A percentile compares a stretch with the other conserved stretches of the same genome.
Conservation (phyloP, 2,113 vertebrate genomes). For the Urocynchramus pylzowi region DNA sequence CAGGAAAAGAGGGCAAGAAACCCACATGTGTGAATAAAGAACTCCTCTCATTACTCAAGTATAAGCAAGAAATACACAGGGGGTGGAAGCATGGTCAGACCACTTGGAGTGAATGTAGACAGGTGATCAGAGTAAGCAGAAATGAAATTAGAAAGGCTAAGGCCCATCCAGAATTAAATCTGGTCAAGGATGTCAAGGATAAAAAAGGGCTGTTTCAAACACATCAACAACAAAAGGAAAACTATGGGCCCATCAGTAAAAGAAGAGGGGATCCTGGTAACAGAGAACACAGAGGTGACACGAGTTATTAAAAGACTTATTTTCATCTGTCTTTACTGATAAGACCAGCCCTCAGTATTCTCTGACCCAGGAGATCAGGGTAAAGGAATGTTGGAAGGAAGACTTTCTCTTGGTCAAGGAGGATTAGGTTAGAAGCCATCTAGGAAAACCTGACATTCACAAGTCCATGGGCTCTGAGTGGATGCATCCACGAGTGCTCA, state of each 20-base stretch:
- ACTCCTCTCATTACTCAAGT: background rate
- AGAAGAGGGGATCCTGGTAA: background rate
- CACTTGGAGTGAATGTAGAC: background rate
- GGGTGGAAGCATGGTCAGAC: accelerated
- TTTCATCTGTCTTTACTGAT: accelerated
- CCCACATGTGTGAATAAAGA: background rate
- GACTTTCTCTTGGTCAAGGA: background rate
- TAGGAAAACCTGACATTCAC: background rate
- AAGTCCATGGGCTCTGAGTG: background rate
- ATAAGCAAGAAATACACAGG: background rate
- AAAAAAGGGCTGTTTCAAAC: background rate
- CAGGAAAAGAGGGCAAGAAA: background rate
- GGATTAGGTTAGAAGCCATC: background rate
- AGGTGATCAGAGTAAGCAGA: background rate
- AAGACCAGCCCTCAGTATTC: background rate
- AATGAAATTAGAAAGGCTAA: background rate
- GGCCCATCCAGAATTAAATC: background rate
- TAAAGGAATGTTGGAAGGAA: background rate
- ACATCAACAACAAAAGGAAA: background rate
- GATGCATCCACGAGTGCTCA: accelerated
- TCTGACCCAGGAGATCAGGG: no score
- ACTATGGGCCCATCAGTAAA: background rate
- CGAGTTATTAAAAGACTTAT: accelerated
- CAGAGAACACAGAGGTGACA: background rate
- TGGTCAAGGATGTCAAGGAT: background rate